phyloP scores from a whole-genome alignment of 2,888 invertebrate species.

The Cephus rjabovi region DNA sequence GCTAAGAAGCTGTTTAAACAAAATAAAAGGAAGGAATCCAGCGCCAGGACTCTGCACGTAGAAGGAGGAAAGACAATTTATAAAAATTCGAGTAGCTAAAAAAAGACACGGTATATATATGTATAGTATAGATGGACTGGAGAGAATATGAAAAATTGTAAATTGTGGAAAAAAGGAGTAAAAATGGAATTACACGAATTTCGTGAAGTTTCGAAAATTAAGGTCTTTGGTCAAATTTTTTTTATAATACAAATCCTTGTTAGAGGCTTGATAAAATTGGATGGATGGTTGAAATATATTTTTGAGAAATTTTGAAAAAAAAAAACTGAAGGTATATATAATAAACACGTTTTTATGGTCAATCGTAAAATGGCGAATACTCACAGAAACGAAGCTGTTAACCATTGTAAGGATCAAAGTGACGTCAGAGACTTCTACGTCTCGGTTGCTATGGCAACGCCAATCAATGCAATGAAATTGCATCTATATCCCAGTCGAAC shows the following conservation, averaged over 20 bases:
- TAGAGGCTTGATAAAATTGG: neutral
- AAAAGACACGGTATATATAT: slow-evolving; percentile 8
- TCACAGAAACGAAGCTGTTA: neutral
- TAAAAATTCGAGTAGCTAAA: slow-evolving; percentile 19
- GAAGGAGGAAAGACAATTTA: slow-evolving; percentile 18
- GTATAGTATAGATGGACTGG: slow-evolving; percentile 26
- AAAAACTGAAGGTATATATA: neutral
- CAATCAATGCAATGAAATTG: slow-evolving; percentile 54
- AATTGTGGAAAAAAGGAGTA: slow-evolving; percentile 1
- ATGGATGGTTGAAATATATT: neutral
- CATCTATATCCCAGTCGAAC: slow-evolving; percentile 41
- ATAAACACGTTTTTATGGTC: neutral
- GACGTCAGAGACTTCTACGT: slow-evolving; percentile 32
- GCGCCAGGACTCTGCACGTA: neutral
- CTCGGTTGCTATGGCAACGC: slow-evolving; percentile 44
- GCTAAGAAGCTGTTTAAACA: slow-evolving; percentile 34
- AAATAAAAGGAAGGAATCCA: slow-evolving; percentile 7
- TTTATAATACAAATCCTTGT: neutral
- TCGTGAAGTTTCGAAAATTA: neutral
- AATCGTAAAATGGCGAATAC: neutral
- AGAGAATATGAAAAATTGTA: neutral
- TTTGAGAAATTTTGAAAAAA: neutral
- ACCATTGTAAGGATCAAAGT: slow-evolving; percentile 24
- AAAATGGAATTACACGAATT: neutral
- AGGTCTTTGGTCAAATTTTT: neutral